Evolutionary conservation across 2,797 vertebrate species (phyloP), one percentile per base, ranked within the genome.

Genomic region (Picus viridis): DNA sequence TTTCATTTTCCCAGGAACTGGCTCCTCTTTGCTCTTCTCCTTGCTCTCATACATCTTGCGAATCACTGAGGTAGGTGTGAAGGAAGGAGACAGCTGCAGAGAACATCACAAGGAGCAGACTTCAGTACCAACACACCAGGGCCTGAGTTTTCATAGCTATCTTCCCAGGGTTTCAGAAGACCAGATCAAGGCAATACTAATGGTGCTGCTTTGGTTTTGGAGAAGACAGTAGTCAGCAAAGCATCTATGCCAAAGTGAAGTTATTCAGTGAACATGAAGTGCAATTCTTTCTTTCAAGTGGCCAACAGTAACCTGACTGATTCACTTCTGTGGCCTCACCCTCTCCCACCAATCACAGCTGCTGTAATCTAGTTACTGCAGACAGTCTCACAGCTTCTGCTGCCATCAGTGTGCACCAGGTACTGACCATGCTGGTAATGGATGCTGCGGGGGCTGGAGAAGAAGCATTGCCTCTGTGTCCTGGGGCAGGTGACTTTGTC

Each of bases 21-120:
- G 96, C 41, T 99, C 99, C 84, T 99, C 99, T 97, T 98, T 98
- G 97, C 97, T 98, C 92, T 99, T 99, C 74, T 99, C 99, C 97
- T 99, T 99, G 85, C 99, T 99, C 88, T 99, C 99, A 0, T 99
- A 99, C 99, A 99, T 99, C 97, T 99, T 99, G 75, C 99, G 99
- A 76, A 99, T 99, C 92, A 99, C 99, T 86, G 99, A 99, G 95
- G 99, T 99, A 94, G 99, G 99, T 85, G 99, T 99, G 95, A 99
- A 99, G 90, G 99, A 99, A 58, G 99, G 99, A 59, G 99, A 99
- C 81, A 99, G 96, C 99, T 99, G 93, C 59, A 93, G 80, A 94
- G 83, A 92, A 63, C 36, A 90, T 2, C 57, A 51, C 2, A n/a
- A 83, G 20, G 41, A 85, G 17, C 72, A 72, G 56, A 0, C 22